These are phyloP conservation scores for Elephantulus edwardii DNA, from an alignment of 2,113 vertebrate species.

Conservation along the genomic window DNA sequence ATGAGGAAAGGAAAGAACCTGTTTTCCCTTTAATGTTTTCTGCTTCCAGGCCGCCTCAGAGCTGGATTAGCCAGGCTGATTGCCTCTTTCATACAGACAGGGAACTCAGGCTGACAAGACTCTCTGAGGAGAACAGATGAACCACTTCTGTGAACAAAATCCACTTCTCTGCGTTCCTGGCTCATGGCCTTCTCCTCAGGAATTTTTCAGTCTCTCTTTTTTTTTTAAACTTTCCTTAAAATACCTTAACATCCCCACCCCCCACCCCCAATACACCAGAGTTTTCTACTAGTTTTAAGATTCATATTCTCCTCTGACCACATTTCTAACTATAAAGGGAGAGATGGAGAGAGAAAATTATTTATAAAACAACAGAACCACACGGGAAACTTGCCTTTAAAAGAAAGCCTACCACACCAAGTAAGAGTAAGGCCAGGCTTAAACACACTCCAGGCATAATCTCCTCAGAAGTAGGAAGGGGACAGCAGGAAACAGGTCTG, in stretches of 20 bases:
- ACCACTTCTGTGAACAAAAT: background rate
- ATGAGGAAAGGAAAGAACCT: background rate
- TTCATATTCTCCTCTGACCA: background rate
- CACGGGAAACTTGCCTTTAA: background rate
- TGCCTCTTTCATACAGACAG: background rate
- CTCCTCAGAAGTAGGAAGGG: background rate
- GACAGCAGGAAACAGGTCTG: rapidly evolving
- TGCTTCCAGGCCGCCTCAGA: background rate
- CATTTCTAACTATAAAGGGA: background rate
- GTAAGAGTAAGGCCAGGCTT: background rate
- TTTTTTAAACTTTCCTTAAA: background rate
- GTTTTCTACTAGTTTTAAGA: background rate
- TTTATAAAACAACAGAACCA: conserved; percentile 10
- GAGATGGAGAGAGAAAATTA: background rate
- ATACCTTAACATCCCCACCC: background rate
- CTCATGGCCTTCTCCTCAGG: background rate
- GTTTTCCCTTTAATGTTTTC: background rate
- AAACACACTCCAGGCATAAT: rapidly evolving
- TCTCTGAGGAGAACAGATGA: rapidly evolving
- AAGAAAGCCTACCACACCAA: background rate
- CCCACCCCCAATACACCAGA: no score
- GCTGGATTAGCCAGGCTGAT: rapidly evolving
- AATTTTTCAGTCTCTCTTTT: background rate
- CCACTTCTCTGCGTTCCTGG: background rate
- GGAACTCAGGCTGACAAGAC: background rate